Conservation (phyloP, 2,797 vertebrate genomes). For the Parambassis ranga region DNA sequence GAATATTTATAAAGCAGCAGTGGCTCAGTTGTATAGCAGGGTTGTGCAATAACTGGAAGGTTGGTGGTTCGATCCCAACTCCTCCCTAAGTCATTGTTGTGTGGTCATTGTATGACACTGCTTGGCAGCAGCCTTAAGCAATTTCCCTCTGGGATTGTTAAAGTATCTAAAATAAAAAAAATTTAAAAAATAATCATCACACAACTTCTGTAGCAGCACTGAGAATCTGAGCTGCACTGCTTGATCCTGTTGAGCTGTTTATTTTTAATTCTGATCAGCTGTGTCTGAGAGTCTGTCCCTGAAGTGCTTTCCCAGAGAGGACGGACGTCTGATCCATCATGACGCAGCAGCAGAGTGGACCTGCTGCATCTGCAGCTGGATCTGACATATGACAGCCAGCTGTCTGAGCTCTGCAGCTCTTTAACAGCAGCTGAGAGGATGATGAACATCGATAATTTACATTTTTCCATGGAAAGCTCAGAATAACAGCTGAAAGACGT, state of each 20-base stretch:
- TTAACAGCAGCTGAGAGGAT: background rate
- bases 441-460: background rate
- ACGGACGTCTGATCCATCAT: background rate
- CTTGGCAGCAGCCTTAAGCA: too few relatives aligned
- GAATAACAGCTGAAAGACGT: background rate
- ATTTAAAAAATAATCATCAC: too few relatives aligned
- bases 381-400: background rate
- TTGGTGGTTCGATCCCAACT: too few relatives aligned
- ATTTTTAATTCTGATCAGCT: constrained; percentile 1
- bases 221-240: too few relatives aligned
- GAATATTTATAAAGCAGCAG: too few relatives aligned
- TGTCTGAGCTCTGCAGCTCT: background rate
- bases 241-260: background rate
- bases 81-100: too few relatives aligned
- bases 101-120: too few relatives aligned
- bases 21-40: too few relatives aligned
- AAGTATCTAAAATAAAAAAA: too few relatives aligned
- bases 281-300: background rate
- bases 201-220: too few relatives aligned
- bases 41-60: too few relatives aligned
- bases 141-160: too few relatives aligned
- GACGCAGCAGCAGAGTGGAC: background rate
- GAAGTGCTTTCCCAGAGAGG: constrained; percentile 9
- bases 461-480: background rate
- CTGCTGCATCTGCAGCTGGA: background rate